phyloP scores from a whole-genome alignment of 2,797 vertebrate species.

The Rhincodon typus region DNA sequence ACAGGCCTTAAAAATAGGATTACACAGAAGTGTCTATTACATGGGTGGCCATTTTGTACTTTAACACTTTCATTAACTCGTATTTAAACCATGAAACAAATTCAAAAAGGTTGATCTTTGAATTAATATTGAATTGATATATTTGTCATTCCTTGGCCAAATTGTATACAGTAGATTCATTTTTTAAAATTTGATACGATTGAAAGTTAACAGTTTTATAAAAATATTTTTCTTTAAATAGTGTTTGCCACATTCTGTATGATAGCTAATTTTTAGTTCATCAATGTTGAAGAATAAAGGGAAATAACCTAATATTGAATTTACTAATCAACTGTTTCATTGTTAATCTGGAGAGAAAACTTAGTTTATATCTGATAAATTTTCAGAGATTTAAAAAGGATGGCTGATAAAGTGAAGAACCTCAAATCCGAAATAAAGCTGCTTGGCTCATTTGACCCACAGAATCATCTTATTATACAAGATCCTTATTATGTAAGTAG shows the following conservation, averaged over 20 bases:
- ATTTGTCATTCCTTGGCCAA: neutral
- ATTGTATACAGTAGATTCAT: neutral
- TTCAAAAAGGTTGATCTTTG: neutral
- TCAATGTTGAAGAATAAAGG: neutral
- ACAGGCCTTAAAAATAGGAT: neutral
- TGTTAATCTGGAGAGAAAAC: neutral
- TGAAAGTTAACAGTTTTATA: neutral
- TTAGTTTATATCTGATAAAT: slow-evolving; percentile 8
- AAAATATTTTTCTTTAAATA: neutral
- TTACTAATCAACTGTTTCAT: neutral
- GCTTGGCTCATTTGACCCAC: slow-evolving; percentile 84
- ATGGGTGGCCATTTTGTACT: neutral
- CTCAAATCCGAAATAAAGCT: slow-evolving; percentile 80
- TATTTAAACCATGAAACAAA: neutral
- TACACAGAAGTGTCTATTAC: neutral
- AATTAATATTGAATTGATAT: neutral
- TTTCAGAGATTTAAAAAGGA: slow-evolving; percentile 79
- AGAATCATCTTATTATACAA: slow-evolving; percentile 82
- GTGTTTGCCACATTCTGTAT: neutral
- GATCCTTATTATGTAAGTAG: slow-evolving; percentile 92
- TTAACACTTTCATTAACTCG: neutral
- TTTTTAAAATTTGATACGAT: neutral
- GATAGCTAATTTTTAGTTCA: neutral
- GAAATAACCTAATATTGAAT: neutral
- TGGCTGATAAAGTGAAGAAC: slow-evolving; percentile 71